Evolutionary conservation across 1,140 invertebrate species (phyloP).

Genomic region (Aricia agestis): DNA sequence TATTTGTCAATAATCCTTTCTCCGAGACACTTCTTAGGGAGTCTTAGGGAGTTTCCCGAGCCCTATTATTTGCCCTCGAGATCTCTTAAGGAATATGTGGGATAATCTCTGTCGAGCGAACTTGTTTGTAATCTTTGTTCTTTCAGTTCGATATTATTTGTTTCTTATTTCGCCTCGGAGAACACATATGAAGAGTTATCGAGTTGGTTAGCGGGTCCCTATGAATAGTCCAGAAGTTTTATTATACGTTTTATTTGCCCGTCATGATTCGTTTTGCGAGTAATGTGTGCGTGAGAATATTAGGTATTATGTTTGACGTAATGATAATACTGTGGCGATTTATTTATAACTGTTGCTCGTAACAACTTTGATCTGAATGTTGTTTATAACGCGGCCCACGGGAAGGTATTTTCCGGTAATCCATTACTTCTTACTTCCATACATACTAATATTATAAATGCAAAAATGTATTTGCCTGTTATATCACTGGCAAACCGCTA

Average conservation of each 20-base stretch:
- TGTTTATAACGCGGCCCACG: too few relatives aligned
- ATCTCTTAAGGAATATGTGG: slow-evolving; percentile 28
- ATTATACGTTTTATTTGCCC: not conserved
- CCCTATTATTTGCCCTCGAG: slow-evolving; percentile 14
- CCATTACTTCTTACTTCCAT: too few relatives aligned
- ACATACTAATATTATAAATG: too few relatives aligned
- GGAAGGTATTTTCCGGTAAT: too few relatives aligned
- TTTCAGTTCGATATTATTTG: slow-evolving; percentile 51
- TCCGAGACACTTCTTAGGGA: not conserved
- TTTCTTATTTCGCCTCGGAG: slow-evolving; percentile 27
- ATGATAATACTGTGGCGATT: not conserved
- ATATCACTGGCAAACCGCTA: too few relatives aligned
- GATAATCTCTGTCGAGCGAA: slow-evolving; percentile 46
- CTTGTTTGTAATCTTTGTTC: slow-evolving; percentile 39
- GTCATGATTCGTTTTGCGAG: not conserved
- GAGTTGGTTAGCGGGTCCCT: not conserved
- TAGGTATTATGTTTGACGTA: not conserved
- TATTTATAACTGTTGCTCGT: too few relatives aligned
- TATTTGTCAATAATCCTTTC: not conserved
- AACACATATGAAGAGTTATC: not conserved
- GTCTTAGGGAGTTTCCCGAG: slow-evolving; percentile 20
- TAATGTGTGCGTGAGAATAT: not conserved
- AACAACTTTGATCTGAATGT: too few relatives aligned
- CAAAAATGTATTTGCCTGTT: too few relatives aligned
- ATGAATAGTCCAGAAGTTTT: not conserved